phyloP scores from a whole-genome alignment of 2,113 vertebrate species.

The Ranitomeya variabilis region DNA sequence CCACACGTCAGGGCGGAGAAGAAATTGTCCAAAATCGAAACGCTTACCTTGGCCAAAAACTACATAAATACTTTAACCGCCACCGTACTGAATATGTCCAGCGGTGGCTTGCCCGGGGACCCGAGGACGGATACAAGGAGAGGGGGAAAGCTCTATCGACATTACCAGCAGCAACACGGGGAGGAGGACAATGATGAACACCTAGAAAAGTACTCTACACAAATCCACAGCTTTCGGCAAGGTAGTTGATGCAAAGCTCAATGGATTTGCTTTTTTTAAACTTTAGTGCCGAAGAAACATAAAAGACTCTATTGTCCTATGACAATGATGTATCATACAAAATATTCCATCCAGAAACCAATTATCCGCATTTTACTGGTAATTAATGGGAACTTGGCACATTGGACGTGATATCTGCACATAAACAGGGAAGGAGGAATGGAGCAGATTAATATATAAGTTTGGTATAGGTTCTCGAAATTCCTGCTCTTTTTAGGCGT shows the following conservation, averaged over 20 bases:
- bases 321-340: neutral
- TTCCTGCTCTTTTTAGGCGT: too few relatives aligned
- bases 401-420: too few relatives aligned
- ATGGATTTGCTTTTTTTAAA: neutral
- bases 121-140: slow-evolving; percentile 68
- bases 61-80: slow-evolving; percentile 96
- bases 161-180: slow-evolving; percentile 80
- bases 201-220: slow-evolving; percentile 81
- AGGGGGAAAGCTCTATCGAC: slow-evolving; percentile 80
- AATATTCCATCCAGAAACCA: neutral
- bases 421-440: too few relatives aligned
- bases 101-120: slow-evolving; percentile 72
- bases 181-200: slow-evolving; percentile 76
- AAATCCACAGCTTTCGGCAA: slow-evolving; percentile 79
- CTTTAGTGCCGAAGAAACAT: neutral
- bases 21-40: slow-evolving; percentile 98
- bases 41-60: slow-evolving; percentile 95
- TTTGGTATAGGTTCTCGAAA: too few relatives aligned
- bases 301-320: slow-evolving; percentile 2
- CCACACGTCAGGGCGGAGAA: slow-evolving; percentile 91
- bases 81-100: slow-evolving; percentile 91
- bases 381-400: too few relatives aligned
- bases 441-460: too few relatives aligned
- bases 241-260: slow-evolving; percentile 66
- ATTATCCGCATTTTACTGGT: neutral